Conservation (phyloP, 2,797 vertebrate genomes). For the Potorous gilbertii region DNA sequence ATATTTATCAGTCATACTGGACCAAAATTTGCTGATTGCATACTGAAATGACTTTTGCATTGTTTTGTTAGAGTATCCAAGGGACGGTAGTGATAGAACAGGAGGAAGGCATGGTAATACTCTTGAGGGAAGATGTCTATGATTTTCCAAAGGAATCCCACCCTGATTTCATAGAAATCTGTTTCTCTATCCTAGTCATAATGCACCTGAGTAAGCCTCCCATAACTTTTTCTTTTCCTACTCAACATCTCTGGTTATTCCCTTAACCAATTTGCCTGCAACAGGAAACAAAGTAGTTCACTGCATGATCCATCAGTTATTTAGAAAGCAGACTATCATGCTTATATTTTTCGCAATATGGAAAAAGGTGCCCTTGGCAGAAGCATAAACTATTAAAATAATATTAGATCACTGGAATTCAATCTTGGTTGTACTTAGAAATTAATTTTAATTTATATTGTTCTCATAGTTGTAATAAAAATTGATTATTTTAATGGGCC, state of each 20-base stretch:
- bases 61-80: neutral
- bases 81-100: neutral
- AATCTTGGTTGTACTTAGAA: conserved; percentile 55
- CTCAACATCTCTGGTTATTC: neutral
- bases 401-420: conserved; percentile 66
- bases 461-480: conserved; percentile 56
- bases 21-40: neutral
- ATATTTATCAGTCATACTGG: neutral
- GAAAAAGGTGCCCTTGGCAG: conserved; percentile 57
- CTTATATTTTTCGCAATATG: neutral
- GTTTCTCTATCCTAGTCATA: neutral
- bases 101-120: neutral
- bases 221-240: neutral
- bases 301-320: neutral
- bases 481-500: conserved; percentile 73
- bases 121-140: neutral
- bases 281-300: neutral
- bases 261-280: neutral
- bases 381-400: conserved; percentile 28
- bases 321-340: neutral
- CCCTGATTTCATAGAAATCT: neutral
- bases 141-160: neutral
- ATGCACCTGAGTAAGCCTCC: neutral
- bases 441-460: conserved; percentile 47
- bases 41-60: neutral